Conservation (phyloP, 2,888 invertebrate genomes). For the Conomelus anceps region DNA sequence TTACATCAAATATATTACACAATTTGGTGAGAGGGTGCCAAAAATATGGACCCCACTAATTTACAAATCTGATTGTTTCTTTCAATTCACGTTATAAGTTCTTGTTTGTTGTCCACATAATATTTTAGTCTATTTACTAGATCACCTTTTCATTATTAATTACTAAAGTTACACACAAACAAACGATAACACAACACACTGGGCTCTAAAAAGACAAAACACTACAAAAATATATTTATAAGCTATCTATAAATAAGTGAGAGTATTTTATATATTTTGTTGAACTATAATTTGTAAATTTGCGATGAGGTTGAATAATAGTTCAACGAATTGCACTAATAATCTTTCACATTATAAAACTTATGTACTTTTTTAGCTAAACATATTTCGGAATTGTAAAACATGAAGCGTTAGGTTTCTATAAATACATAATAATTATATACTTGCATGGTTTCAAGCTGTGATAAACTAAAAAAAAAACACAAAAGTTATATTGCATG, state of each 20-base stretch:
- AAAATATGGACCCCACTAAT: neutral
- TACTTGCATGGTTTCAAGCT: no score
- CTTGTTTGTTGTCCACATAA: neutral
- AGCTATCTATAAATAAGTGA: neutral
- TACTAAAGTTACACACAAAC: neutral
- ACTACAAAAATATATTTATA: neutral
- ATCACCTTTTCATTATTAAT: neutral
- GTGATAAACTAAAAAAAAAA: no score
- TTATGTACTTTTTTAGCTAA: neutral
- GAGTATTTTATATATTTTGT: neutral
- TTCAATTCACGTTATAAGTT: neutral
- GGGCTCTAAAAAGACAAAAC: neutral
- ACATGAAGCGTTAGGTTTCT: neutral
- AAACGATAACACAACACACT: neutral
- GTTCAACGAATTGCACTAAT: neutral
- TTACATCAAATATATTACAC: neutral
- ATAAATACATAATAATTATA: no score
- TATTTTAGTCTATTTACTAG: neutral
- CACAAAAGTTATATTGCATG: no score
- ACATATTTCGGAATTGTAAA: neutral
- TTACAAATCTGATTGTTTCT: neutral
- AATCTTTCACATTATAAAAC: neutral
- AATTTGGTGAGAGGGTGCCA: neutral
- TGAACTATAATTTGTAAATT: neutral
- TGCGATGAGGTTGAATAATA: no score